phyloP scores from a whole-genome alignment of 1,140 invertebrate genomes.

The Diorhabda elongata region DNA sequence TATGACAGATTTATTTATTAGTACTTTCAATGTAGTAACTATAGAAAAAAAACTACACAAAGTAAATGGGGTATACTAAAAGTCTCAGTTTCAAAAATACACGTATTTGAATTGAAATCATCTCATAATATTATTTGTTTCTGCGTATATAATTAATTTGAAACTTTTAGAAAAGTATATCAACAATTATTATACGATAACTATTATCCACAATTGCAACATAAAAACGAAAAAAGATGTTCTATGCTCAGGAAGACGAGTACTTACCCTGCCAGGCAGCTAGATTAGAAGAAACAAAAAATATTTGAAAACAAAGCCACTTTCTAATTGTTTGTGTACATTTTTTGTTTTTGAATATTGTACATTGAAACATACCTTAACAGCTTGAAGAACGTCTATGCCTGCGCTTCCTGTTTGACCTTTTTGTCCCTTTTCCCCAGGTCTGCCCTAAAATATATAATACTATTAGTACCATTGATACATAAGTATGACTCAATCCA shows the following conservation, averaged over 20 bases:
- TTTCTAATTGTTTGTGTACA: constrained; percentile 6
- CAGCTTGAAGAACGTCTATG: constrained; percentile 83
- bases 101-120: too few relatives aligned
- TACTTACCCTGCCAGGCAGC: constrained; percentile 45
- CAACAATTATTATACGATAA: neutral
- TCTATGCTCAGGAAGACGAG: constrained; percentile 13
- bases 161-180: neutral
- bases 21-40: too few relatives aligned
- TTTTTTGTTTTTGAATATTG: neutral
- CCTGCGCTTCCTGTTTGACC: constrained; percentile 80
- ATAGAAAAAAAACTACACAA: too few relatives aligned
- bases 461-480: too few relatives aligned
- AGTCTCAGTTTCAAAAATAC: too few relatives aligned
- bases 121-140: too few relatives aligned
- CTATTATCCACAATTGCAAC: constrained; percentile 18
- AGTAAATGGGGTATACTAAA: too few relatives aligned
- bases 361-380: constrained; percentile 64
- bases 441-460: constrained; percentile 64
- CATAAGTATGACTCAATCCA: too few relatives aligned
- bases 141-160: too few relatives aligned
- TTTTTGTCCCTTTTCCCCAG: constrained; percentile 84
- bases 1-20: too few relatives aligned
- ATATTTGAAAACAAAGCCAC: constrained; percentile 33
- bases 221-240: constrained; percentile 19
- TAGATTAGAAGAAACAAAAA: constrained; percentile 33